Percentiles rank a stretch among this genome's conserved stretches.
These are phyloP conservation scores for Tamandua tetradactyla DNA, from an alignment of 2,797 vertebrate species.

Conservation along the genomic window DNA sequence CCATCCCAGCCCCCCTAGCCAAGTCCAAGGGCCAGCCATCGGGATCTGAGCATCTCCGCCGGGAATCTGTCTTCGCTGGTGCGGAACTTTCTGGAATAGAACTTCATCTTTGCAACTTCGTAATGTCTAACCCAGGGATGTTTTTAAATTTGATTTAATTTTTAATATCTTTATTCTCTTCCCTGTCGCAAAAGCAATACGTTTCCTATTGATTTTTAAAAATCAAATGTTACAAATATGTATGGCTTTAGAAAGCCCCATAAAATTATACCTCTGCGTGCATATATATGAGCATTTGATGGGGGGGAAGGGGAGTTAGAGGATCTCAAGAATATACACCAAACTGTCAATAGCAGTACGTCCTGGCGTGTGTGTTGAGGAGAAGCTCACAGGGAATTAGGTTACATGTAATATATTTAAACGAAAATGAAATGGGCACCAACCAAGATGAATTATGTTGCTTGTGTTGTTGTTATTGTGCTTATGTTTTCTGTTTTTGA, in stretches of 20 bases:
- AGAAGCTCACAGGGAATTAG: neutral
- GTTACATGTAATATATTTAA: too few species aligned
- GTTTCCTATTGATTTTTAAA: conserved; percentile 61
- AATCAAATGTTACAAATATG: conserved; percentile 26
- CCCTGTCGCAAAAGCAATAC: conserved; percentile 13
- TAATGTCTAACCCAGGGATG: neutral
- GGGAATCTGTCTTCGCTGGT: neutral
- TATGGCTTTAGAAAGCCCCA: neutral
- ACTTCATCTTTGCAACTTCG: conserved; percentile 32
- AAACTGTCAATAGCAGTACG: neutral
- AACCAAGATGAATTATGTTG: fast-evolving
- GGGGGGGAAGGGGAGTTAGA: too few species aligned
- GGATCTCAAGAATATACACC: neutral
- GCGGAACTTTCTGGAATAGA: conserved; percentile 44
- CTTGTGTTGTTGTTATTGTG: neutral
- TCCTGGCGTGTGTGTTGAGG: too few species aligned
- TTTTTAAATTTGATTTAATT: conserved; percentile 53
- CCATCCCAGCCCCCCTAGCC: neutral
- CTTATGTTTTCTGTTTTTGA: neutral
- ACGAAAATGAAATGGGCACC: neutral
- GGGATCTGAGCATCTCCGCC: neutral
- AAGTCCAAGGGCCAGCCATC: neutral
- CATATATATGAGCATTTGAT: neutral
- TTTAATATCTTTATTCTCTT: conserved; percentile 32
- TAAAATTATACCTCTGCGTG: neutral